phyloP scores from a whole-genome alignment of 2,888 invertebrate genomes.

The Stenotaenia linearis region DNA sequence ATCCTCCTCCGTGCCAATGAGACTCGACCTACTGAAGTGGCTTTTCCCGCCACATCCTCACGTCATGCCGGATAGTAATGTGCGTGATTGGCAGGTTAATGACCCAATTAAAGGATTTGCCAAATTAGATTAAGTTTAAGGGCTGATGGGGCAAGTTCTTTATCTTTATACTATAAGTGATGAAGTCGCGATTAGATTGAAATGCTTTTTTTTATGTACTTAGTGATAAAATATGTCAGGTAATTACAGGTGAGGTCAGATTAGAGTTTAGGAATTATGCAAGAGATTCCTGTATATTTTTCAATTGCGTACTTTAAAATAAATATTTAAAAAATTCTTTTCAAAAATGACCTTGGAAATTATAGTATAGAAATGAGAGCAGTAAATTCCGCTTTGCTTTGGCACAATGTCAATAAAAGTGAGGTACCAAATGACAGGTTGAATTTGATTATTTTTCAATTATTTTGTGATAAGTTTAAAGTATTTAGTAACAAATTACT shows the following conservation, averaged over 20 bases:
- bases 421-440: background rate
- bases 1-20: background rate
- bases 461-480: too few species aligned
- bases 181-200: too few species aligned
- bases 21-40: background rate
- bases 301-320: background rate
- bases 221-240: too few species aligned
- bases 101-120: background rate
- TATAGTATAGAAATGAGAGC: background rate
- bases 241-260: background rate
- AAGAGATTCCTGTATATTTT: background rate
- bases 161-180: too few species aligned
- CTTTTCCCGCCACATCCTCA: background rate
- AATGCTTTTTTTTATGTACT: too few species aligned
- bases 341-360: background rate
- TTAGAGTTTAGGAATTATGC: too few species aligned
- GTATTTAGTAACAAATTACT: too few species aligned
- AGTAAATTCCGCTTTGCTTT: background rate
- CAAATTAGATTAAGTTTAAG: too few species aligned
- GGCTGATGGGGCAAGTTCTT: too few species aligned
- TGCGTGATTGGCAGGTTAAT: background rate
- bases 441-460: background rate
- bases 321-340: background rate
- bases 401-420: background rate
- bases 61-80: background rate